Evolutionary conservation across 2,888 invertebrate species (phyloP).

Genomic region (Torymus tubicola): DNA sequence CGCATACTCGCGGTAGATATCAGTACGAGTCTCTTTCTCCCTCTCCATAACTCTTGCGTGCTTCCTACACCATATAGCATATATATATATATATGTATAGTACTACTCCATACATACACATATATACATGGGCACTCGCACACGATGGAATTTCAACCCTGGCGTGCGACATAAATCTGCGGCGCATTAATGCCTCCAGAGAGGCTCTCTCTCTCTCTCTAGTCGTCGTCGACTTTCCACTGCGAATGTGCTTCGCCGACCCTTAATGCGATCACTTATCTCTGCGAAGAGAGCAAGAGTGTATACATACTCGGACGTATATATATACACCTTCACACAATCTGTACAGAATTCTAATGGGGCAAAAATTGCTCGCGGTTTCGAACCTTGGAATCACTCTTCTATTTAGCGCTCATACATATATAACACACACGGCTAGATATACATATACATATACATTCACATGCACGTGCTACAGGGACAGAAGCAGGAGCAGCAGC

Average conservation of each 20-base stretch:
- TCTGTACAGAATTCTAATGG: slow-evolving; percentile 27
- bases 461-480: background rate
- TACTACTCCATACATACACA: slow-evolving; percentile 36
- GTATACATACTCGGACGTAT: background rate
- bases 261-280: slow-evolving; percentile 65
- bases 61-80: slow-evolving; percentile 59
- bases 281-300: slow-evolving; percentile 21
- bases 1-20: slow-evolving; percentile 63
- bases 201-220: slow-evolving; percentile 1
- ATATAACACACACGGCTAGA: too few species aligned
- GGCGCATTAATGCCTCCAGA: slow-evolving; percentile 70
- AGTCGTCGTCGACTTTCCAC: background rate
- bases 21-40: slow-evolving; percentile 61
- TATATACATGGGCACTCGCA: slow-evolving; percentile 59
- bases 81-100: too few species aligned
- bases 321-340: background rate
- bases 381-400: background rate
- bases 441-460: too few species aligned
- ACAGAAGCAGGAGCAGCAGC: background rate
- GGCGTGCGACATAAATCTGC: slow-evolving; percentile 72
- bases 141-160: slow-evolving; percentile 72
- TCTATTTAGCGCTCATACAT: too few species aligned
- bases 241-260: slow-evolving; percentile 48
- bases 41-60: slow-evolving; percentile 66
- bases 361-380: background rate